Conservation (phyloP, 2,888 invertebrate genomes). For the Brachypalpus laphriformis region DNA sequence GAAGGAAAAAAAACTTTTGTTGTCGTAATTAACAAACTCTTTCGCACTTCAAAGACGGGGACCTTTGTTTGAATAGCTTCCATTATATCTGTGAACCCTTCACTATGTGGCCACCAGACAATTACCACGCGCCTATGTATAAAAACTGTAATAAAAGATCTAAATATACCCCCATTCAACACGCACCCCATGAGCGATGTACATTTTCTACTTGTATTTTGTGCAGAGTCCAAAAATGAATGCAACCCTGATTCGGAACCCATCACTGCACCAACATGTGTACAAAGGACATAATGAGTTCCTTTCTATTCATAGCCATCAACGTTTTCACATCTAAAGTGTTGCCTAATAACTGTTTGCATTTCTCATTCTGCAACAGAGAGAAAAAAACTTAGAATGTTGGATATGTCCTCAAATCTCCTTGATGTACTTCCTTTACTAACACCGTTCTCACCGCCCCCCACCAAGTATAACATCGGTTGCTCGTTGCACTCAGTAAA, state of each 20-base stretch:
- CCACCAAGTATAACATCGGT: background rate
- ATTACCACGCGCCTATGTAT: constrained; percentile 54
- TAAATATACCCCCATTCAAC: background rate
- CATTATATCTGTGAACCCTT: constrained; percentile 17
- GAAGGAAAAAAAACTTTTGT: constrained; percentile 8
- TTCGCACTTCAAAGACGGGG: constrained; percentile 55
- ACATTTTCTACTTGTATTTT: background rate
- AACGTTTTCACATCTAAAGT: constrained; percentile 66
- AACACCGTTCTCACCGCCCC: background rate
- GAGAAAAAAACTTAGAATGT: background rate
- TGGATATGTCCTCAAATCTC: constrained; percentile 39
- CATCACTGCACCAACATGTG: constrained; percentile 21
- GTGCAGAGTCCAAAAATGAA: constrained; percentile 25
- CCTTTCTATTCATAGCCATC: constrained; percentile 66
- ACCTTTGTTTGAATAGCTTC: constrained; percentile 47
- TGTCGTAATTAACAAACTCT: constrained; percentile 60
- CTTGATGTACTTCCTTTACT: constrained; percentile 38
- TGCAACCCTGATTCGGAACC: background rate
- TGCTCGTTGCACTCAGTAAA: constrained; percentile 55
- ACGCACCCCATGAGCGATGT: constrained; percentile 6
- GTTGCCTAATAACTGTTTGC: constrained; percentile 74
- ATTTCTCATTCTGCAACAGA: constrained; percentile 50
- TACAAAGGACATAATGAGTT: constrained; percentile 66
- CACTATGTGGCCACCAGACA: constrained; percentile 39
- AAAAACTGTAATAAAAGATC: constrained; percentile 27